phyloP scores from a whole-genome alignment of 2,888 invertebrate species.

The Pyrgus malvae region DNA sequence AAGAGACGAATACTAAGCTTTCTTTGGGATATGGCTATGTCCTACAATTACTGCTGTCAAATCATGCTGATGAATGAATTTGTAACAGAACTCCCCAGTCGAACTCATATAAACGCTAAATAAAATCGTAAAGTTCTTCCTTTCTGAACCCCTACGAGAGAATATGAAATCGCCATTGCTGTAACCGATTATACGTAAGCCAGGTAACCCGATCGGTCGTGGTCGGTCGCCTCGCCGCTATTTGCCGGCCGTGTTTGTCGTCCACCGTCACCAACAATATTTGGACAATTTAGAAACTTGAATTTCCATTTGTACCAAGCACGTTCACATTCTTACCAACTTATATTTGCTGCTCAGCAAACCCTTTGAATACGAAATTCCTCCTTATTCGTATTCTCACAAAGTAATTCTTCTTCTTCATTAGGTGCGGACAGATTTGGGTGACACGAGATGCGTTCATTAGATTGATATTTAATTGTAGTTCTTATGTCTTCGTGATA shows the following conservation, averaged over 20 bases:
- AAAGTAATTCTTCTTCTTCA: neutral
- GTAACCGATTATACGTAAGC: neutral
- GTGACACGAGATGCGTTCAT: neutral
- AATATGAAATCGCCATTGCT: too few species aligned
- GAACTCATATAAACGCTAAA: too few species aligned
- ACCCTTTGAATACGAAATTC: neutral
- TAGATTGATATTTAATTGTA: neutral
- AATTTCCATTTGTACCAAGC: slow-evolving; percentile 58
- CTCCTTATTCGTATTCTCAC: neutral
- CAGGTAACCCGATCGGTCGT: slow-evolving; percentile 19
- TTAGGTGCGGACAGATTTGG: neutral
- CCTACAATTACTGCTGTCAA: too few species aligned
- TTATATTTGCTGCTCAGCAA: neutral
- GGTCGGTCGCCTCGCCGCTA: slow-evolving; percentile 6
- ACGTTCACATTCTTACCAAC: slow-evolving; percentile 1
- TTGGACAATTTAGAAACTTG: slow-evolving; percentile 72
- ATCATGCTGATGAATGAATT: too few species aligned
- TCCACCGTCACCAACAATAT: slow-evolving; percentile 46
- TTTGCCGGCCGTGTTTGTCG: slow-evolving; percentile 9
- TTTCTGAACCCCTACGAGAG: too few species aligned
- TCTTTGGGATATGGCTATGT: too few species aligned
- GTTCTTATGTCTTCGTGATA: slow-evolving; percentile 1
- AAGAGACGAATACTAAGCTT: too few species aligned
- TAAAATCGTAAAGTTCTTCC: too few species aligned
- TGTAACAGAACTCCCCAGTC: too few species aligned